phyloP scores from a whole-genome alignment of 2,888 invertebrate genomes.

The Tanypteryx hageni region DNA sequence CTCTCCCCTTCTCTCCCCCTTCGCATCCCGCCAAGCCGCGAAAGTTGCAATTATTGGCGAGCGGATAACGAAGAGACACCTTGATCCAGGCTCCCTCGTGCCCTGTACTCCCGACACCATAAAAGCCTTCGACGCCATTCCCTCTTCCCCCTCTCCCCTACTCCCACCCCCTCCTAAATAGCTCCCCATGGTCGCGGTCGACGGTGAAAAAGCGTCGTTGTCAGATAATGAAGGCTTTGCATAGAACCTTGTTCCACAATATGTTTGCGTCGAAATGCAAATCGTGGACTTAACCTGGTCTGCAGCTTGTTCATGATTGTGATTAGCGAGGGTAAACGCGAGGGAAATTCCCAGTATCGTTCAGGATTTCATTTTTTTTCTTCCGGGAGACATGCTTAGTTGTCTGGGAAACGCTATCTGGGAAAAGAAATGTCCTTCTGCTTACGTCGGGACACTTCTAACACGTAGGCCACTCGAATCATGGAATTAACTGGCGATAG shows the following conservation, averaged over 20 bases:
- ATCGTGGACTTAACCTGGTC: not conserved
- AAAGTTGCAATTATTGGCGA: slow-evolving; percentile 26
- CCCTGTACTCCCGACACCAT: not conserved
- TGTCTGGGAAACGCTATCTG: no score
- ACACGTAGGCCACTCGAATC: no score
- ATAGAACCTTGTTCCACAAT: not conserved
- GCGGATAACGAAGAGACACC: not conserved
- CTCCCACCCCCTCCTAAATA: not conserved
- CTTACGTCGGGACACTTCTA: no score
- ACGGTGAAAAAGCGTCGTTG: not conserved
- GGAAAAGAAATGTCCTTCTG: no score
- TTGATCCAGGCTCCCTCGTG: not conserved
- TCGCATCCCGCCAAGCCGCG: not conserved
- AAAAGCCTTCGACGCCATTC: not conserved
- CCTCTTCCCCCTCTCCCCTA: not conserved
- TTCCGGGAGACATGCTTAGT: no score
- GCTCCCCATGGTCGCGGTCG: no score
- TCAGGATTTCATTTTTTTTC: not conserved
- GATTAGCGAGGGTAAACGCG: not conserved
- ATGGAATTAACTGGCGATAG: no score
- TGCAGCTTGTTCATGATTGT: not conserved
- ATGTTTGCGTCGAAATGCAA: not conserved
- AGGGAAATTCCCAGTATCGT: not conserved
- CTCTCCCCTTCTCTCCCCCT: not conserved
- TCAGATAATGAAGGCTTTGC: not conserved